Percentiles rank a stretch among this genome's conserved stretches.
phyloP scores from a whole-genome alignment of 2,797 vertebrate genomes.

The Anniella stebbinsi region DNA sequence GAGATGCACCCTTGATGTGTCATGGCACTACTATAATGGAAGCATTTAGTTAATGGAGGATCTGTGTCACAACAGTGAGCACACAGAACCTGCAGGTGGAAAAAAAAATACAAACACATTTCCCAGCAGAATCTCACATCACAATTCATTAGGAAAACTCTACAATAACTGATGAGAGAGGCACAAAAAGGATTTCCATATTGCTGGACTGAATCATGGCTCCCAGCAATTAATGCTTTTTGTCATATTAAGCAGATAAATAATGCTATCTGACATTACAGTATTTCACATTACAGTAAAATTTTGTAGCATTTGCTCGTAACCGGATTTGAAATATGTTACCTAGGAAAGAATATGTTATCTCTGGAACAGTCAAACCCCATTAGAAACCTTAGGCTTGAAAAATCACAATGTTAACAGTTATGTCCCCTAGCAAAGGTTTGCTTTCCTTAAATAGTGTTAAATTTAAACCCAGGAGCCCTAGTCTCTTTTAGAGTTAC shows the following conservation, averaged over 20 bases:
- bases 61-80: conserved; percentile 65
- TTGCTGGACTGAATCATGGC: conserved; percentile 78
- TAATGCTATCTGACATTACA: conserved; percentile 83
- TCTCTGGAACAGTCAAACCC: conserved; percentile 81
- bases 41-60: conserved; percentile 71
- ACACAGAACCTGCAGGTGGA: conserved; percentile 67
- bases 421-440: conserved; percentile 79
- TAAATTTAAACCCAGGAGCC: conserved; percentile 80
- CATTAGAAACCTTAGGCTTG: conserved; percentile 82
- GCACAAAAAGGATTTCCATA: conserved; percentile 75
- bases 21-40: conserved; percentile 62
- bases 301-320: conserved; percentile 79
- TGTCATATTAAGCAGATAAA: conserved; percentile 79
- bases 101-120: conserved; percentile 59
- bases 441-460: conserved; percentile 82
- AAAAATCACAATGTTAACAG: conserved; percentile 82
- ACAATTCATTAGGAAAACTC: conserved; percentile 71
- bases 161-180: conserved; percentile 72
- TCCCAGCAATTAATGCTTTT: conserved; percentile 80
- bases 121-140: conserved; percentile 72
- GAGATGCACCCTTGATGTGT: conserved; percentile 62
- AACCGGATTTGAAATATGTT: conserved; percentile 83
- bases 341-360: conserved; percentile 82
- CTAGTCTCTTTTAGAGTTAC: conserved; percentile 73
- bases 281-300: conserved; percentile 84